Percentiles rank a stretch among this genome's conserved stretches.
phyloP scores from a whole-genome alignment of 2,113 vertebrate species.

The Vidua macroura region DNA sequence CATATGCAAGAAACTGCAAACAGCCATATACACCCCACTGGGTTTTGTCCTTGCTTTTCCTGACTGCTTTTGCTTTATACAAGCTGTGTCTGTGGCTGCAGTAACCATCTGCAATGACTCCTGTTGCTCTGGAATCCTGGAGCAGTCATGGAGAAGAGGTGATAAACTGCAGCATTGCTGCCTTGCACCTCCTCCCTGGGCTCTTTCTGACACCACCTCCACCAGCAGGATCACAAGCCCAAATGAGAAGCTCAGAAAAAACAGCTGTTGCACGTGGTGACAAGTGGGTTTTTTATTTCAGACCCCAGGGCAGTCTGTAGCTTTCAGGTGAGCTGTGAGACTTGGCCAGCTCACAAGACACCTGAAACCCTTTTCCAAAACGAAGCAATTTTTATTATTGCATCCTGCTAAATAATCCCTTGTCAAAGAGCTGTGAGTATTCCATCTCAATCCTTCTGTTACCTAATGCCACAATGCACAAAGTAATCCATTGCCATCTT shows the following conservation, averaged over 20 bases:
- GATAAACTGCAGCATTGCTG: not conserved
- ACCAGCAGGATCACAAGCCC: not conserved
- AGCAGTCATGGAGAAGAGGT: not conserved
- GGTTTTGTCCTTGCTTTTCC: not conserved
- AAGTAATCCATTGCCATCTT: not conserved
- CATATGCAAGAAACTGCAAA: not conserved
- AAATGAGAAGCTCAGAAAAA: not conserved
- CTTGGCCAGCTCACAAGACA: not conserved
- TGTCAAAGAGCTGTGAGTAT: not conserved
- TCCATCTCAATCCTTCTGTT: not conserved
- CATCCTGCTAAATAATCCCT: not conserved
- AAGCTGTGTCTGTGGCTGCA: not conserved
- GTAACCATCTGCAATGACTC: not conserved
- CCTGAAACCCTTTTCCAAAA: not conserved
- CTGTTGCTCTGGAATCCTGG: not conserved
- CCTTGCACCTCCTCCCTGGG: not conserved
- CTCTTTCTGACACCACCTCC: not conserved
- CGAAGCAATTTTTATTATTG: not conserved
- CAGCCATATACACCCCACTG: rapidly evolving
- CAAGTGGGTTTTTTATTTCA: not conserved
- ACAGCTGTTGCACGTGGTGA: not conserved
- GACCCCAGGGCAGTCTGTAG: not conserved
- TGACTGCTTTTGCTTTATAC: not conserved
- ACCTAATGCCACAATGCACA: not conserved
- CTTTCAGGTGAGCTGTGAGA: not conserved